Conservation (phyloP, 2,888 invertebrate genomes). For the Alviniconcha strummeri region DNA sequence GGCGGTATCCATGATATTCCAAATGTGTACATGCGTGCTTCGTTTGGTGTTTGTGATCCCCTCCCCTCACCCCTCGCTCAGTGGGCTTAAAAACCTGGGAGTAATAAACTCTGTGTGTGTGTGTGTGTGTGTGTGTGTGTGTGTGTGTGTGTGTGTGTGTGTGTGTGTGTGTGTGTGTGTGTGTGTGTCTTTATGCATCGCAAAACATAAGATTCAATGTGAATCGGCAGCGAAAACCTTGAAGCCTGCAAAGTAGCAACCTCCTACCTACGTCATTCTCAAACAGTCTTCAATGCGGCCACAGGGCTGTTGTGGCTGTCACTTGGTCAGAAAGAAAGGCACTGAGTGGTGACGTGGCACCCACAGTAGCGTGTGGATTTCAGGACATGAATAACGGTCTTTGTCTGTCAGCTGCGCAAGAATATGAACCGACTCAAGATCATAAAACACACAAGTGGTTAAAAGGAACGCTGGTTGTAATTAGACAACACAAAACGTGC, state of each 20-base stretch:
- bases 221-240: neutral
- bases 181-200: neutral
- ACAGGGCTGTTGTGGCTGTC: neutral
- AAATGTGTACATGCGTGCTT: neutral
- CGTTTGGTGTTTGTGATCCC: neutral
- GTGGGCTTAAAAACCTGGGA: too few species aligned
- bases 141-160: neutral
- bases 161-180: constrained; percentile 2
- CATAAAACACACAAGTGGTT: too few species aligned
- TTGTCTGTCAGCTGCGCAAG: too few species aligned
- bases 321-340: too few species aligned
- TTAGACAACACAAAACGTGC: too few species aligned
- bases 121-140: neutral
- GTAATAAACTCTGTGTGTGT: neutral
- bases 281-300: neutral
- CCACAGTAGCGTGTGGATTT: neutral
- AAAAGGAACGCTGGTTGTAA: too few species aligned
- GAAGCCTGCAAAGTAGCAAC: too few species aligned
- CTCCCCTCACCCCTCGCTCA: too few species aligned
- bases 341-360: neutral
- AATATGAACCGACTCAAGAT: too few species aligned
- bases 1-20: neutral
- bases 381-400: too few species aligned
- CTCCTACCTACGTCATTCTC: neutral
- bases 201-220: neutral